Conservation (phyloP, 92 coral and sea anemone genomes). For the Palythoa heliodiscus region DNA sequence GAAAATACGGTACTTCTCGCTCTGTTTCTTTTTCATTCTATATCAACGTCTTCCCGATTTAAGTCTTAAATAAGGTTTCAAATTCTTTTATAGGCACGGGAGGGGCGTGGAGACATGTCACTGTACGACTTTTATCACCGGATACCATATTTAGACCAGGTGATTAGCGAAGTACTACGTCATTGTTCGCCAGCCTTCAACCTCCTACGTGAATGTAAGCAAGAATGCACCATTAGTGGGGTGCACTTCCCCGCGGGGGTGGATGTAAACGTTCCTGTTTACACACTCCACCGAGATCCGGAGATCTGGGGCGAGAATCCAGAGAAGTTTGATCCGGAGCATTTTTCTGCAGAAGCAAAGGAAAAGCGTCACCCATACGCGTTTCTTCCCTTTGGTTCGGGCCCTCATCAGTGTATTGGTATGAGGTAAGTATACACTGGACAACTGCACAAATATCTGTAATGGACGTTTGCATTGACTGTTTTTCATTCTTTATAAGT, state of each 20-base stretch:
- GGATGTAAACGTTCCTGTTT: constrained; percentile 54
- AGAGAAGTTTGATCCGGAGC: constrained; percentile 68
- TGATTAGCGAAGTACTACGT: constrained; percentile 64
- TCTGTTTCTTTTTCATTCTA: neutral
- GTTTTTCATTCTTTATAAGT: no score
- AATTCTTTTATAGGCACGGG: constrained; percentile 42
- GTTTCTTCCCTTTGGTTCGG: constrained; percentile 5
- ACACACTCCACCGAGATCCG: constrained; percentile 75
- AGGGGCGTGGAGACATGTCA: constrained; percentile 39
- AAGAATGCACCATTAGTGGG: constrained; percentile 56
- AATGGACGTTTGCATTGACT: neutral
- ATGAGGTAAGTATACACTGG: neutral
- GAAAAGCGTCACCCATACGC: constrained; percentile 63
- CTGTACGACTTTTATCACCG: constrained; percentile 57
- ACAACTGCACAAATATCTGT: neutral
- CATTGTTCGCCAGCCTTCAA: constrained; percentile 56
- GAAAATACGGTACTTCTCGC: no score
- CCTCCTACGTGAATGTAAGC: constrained; percentile 52
- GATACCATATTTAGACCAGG: constrained; percentile 64
- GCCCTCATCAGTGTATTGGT: constrained; percentile 25
- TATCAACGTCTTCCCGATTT: no score
- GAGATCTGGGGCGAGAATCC: constrained; percentile 70
- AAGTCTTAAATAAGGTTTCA: neutral
- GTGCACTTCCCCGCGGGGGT: constrained; percentile 62
- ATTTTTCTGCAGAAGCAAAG: constrained; percentile 70